phyloP scores from a whole-genome alignment of 2,113 vertebrate species.

The Planiliza haematocheilus region DNA sequence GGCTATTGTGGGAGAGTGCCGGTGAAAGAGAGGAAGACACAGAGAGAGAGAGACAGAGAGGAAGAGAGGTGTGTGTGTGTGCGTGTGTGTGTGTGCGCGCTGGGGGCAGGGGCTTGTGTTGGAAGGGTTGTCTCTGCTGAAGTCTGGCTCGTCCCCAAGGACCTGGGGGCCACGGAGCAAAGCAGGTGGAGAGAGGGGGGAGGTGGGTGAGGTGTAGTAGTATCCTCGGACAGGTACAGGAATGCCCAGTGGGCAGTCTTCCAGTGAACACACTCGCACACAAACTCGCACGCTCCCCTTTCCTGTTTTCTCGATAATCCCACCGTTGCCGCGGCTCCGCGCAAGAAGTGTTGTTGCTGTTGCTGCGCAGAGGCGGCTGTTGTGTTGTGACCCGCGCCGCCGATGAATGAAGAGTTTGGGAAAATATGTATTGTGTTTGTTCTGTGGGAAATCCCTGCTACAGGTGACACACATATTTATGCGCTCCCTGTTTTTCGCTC shows the following conservation, averaged over 20 bases:
- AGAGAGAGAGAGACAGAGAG: too few relatives aligned
- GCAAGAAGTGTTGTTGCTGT: conserved; percentile 3
- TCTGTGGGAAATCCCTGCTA: conserved; percentile 47
- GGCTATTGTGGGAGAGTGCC: conserved; percentile 75
- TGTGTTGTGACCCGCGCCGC: conserved; percentile 44
- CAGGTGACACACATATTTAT: conserved; percentile 50
- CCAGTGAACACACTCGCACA: conserved; percentile 29
- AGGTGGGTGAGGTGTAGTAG: conserved; percentile 41
- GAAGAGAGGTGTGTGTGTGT: conserved; percentile 39
- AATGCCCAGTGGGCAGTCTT: conserved; percentile 67
- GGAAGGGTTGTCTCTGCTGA: conserved; percentile 61
- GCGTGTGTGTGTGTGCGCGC: conserved; percentile 26
- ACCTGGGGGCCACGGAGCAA: conserved; percentile 55
- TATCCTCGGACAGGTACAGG: conserved; percentile 73
- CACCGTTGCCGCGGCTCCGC: conserved; percentile 10
- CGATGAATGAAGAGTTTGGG: conserved; percentile 51
- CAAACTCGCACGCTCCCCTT: conserved; percentile 32
- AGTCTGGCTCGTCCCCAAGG: conserved; percentile 67
- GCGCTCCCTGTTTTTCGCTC: conserved; percentile 15
- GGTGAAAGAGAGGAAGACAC: conserved; percentile 63
- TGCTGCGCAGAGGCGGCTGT: conserved; percentile 27
- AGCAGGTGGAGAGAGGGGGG: conserved; percentile 62
- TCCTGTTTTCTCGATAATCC: conserved; percentile 68
- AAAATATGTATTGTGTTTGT: conserved; percentile 49
- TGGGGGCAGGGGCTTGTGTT: conserved; percentile 57